A percentile compares a stretch with the other conserved stretches of the same genome.
Evolutionary conservation across 1,140 invertebrate genomes (phyloP).

Genomic region (Caenorhabditis inopinata): DNA sequence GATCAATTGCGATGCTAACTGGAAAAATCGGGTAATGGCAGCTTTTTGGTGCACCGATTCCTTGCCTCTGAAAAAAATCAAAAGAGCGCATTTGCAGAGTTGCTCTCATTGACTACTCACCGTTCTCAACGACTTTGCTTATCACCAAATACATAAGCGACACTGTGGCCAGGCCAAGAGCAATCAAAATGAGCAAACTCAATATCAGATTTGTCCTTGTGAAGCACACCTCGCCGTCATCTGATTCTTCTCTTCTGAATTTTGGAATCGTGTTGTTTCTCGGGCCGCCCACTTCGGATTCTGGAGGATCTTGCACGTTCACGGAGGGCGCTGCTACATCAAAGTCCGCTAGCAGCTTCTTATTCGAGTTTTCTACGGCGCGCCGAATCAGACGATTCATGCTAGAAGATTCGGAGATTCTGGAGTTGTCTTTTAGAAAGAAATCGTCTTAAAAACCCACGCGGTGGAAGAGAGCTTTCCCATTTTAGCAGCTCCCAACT

Average conservation of each 20-base stretch:
- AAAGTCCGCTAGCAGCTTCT: background rate
- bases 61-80: background rate
- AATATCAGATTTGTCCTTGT: background rate
- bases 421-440: background rate
- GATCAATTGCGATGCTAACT: background rate
- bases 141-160: conserved; percentile 9
- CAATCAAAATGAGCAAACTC: background rate
- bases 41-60: background rate
- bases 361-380: background rate
- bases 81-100: no score
- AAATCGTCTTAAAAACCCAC: background rate
- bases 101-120: background rate
- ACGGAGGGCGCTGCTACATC: background rate
- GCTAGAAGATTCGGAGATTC: background rate
- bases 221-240: background rate
- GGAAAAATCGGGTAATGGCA: background rate
- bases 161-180: background rate
- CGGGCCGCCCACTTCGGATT: no score
- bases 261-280: no score
- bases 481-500: conserved; percentile 5
- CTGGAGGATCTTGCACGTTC: background rate
- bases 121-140: background rate
- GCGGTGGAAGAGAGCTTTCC: background rate
- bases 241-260: no score
- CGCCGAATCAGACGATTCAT: background rate